These are phyloP conservation scores for Sterrhoptilus dennistouni DNA, from an alignment of 2,113 vertebrate species.

Conservation along the genomic window DNA sequence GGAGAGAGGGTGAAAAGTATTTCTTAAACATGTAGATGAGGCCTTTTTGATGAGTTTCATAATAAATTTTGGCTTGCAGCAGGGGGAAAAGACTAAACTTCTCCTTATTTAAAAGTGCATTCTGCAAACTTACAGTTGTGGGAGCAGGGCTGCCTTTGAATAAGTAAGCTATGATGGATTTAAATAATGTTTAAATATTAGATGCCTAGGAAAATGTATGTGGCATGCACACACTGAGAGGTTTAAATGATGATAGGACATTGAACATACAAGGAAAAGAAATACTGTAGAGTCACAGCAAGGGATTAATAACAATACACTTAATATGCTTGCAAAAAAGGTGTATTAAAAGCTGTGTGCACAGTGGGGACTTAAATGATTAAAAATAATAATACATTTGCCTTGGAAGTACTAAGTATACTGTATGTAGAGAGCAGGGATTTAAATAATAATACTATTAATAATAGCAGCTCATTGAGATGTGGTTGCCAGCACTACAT, in stretches of 20 bases:
- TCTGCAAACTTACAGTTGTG: background rate
- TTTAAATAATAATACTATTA: conserved; percentile 63
- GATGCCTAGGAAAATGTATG: background rate
- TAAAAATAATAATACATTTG: conserved; percentile 53
- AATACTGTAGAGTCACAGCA: conserved; percentile 8
- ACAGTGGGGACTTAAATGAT: conserved; percentile 8
- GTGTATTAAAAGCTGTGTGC: conserved; percentile 30
- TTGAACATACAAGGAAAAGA: background rate
- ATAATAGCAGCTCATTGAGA: background rate
- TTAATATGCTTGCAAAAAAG: conserved; percentile 39
- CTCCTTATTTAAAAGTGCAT: conserved; percentile 27
- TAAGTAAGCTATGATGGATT: conserved; percentile 48
- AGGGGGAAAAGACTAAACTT: background rate
- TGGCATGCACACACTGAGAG: background rate
- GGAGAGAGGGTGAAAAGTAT: background rate
- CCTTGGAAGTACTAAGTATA: conserved; percentile 36
- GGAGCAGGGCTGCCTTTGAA: conserved; percentile 16
- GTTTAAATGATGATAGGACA: conserved; percentile 5
- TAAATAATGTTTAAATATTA: conserved; percentile 40
- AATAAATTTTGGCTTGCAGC: background rate
- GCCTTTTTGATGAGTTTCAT: background rate
- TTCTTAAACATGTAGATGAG: background rate
- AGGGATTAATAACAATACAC: conserved; percentile 36
- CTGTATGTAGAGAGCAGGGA: background rate
- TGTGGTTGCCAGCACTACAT: background rate